phyloP scores from a whole-genome alignment of 1,140 invertebrate species.

The Lepidurus packardi region DNA sequence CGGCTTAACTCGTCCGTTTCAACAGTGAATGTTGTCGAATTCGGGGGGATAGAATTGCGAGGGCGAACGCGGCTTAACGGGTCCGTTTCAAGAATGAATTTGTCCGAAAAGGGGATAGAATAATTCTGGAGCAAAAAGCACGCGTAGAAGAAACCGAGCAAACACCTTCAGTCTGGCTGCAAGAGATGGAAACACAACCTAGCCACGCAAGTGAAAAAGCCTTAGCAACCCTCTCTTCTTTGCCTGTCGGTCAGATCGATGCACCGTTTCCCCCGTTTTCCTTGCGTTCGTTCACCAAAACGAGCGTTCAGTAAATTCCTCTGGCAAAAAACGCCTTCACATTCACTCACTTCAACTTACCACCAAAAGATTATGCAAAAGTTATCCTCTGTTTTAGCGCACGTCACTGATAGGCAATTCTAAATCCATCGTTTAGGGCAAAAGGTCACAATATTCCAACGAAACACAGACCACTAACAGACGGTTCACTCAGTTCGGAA shows the following conservation, averaged over 20 bases:
- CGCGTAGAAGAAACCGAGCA: not conserved
- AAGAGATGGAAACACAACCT: slow-evolving; percentile 13
- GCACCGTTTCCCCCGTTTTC: not conserved
- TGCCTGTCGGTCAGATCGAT: not conserved
- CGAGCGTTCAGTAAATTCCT: not conserved
- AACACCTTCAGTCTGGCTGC: slow-evolving; percentile 1
- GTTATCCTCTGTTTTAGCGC: too few species aligned
- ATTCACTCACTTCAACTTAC: not conserved
- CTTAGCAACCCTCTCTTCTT: slow-evolving; percentile 1
- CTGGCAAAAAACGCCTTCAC: not conserved
- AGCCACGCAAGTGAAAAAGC: not conserved
- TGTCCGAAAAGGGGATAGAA: too few species aligned
- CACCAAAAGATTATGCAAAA: not conserved
- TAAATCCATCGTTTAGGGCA: not conserved
- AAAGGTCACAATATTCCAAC: not conserved
- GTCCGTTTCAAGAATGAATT: too few species aligned
- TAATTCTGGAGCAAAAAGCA: too few species aligned
- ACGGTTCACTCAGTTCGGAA: not conserved
- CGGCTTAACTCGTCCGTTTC: too few species aligned
- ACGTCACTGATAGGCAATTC: not conserved
- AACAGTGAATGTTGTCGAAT: too few species aligned
- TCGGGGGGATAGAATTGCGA: too few species aligned
- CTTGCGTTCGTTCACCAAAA: not conserved
- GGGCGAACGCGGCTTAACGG: too few species aligned
- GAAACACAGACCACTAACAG: not conserved